Evolutionary conservation across 1,140 invertebrate species (phyloP).

Genomic region (Danaus melanippus): DNA sequence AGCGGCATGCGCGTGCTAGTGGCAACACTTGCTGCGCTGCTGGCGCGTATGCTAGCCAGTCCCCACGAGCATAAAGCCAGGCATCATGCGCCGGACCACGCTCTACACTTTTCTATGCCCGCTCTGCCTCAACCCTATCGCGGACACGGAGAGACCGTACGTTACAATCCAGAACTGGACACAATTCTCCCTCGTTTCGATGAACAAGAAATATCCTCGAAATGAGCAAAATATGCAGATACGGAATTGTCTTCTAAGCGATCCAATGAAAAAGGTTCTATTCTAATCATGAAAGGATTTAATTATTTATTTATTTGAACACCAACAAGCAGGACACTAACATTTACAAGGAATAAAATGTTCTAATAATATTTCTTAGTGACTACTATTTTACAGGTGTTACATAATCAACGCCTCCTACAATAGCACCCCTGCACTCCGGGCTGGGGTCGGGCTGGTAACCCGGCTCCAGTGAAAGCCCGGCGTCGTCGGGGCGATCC

Average conservation of each 20-base stretch:
- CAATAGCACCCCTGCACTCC: too few species aligned
- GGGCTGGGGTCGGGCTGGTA: too few species aligned
- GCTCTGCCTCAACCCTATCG: constrained; percentile 60
- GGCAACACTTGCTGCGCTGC: constrained; percentile 53
- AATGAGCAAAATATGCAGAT: constrained; percentile 50
- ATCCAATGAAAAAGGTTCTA: constrained; percentile 50
- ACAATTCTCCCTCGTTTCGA: constrained; percentile 60
- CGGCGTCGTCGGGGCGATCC: too few species aligned
- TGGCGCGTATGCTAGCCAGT: constrained; percentile 51
- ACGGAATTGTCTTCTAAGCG: constrained; percentile 56
- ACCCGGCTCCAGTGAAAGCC: too few species aligned
- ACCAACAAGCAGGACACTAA: too few species aligned
- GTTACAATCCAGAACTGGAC: constrained; percentile 68
- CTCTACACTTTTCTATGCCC: constrained; percentile 43
- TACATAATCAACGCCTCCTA: too few species aligned
- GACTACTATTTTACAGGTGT: too few species aligned
- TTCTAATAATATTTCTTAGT: too few species aligned
- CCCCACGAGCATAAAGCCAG: constrained; percentile 60
- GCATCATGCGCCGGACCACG: constrained; percentile 57
- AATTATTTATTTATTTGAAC: too few species aligned
- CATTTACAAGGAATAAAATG: too few species aligned
- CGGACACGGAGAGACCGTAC: constrained; percentile 69
- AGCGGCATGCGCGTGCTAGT: constrained; percentile 63
- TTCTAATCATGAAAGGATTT: constrained; percentile 51
- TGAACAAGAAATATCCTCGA: constrained; percentile 62